Percentiles rank a stretch among this genome's conserved stretches.
phyloP scores from a whole-genome alignment of 1,140 invertebrate species.

The Cotesia chilonis region DNA sequence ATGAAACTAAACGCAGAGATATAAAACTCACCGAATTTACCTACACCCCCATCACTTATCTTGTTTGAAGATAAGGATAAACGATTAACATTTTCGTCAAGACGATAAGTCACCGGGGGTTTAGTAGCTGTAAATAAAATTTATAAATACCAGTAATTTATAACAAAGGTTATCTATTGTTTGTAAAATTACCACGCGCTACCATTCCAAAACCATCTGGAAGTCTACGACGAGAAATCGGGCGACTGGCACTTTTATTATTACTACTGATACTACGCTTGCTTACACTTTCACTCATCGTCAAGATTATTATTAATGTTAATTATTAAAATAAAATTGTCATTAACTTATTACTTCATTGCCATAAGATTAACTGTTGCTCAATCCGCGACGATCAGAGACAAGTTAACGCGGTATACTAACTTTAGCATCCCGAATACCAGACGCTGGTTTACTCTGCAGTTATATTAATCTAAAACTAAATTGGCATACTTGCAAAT shows the following conservation, averaged over 20 bases:
- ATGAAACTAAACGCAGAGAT: neutral
- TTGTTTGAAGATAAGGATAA: conserved; percentile 44
- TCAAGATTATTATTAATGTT: neutral
- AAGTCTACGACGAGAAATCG: conserved; percentile 30
- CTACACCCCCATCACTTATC: too few species aligned
- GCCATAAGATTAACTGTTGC: too few species aligned
- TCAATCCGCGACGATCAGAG: too few species aligned
- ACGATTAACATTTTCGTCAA: conserved; percentile 62
- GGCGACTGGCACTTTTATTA: conserved; percentile 16
- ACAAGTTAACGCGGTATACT: too few species aligned
- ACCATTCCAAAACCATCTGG: conserved; percentile 43
- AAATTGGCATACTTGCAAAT: too few species aligned
- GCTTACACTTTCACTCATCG: conserved; percentile 18
- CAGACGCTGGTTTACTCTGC: too few species aligned
- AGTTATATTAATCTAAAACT: too few species aligned
- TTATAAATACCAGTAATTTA: neutral
- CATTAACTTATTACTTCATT: neutral
- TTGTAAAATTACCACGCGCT: conserved; percentile 36
- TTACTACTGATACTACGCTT: neutral
- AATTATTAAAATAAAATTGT: too few species aligned
- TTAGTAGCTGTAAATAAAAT: conserved; percentile 49
- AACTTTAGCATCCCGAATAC: too few species aligned
- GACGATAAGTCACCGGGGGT: conserved; percentile 56
- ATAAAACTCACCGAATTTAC: conserved; percentile 53
- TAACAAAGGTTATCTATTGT: conserved; percentile 4